Evolutionary conservation across 2,888 invertebrate genomes (phyloP).

Genomic region (Oscheius sp.): DNA sequence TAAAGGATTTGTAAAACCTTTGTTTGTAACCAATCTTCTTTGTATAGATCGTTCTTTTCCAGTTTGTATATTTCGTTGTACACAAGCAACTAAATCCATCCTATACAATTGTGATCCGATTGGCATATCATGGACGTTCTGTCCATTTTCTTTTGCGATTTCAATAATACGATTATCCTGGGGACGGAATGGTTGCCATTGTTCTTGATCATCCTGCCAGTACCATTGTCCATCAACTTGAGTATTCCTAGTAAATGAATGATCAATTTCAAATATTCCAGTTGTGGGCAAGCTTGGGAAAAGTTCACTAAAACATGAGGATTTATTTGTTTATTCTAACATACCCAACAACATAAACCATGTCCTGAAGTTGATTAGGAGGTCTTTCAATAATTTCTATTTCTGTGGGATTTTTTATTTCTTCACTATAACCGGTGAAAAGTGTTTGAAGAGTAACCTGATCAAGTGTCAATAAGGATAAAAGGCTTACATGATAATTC

Average conservation of each 20-base stretch:
- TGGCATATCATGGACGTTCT: conserved; percentile 28
- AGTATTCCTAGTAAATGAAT: conserved; percentile 61
- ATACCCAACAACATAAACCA: conserved; percentile 89
- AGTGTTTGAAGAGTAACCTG: conserved; percentile 93
- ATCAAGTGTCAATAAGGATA: too few species aligned
- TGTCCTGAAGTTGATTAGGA: conserved; percentile 95
- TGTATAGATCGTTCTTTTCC: conserved; percentile 92
- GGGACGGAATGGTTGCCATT: conserved; percentile 38
- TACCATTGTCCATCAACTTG: conserved; percentile 33
- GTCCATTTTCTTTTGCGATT: conserved; percentile 32
- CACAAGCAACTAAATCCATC: conserved; percentile 94
- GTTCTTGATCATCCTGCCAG: conserved; percentile 35
- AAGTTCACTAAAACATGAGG: conserved; percentile 84
- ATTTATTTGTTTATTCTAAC: too few species aligned
- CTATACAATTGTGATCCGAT: conserved; percentile 85
- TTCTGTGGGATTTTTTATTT: conserved; percentile 40
- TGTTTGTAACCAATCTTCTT: conserved; percentile 72
- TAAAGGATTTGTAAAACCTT: background rate
- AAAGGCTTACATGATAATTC: conserved; percentile 33
- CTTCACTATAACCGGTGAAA: conserved; percentile 82
- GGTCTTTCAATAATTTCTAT: conserved; percentile 80
- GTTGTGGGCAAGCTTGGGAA: conserved; percentile 94
- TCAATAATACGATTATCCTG: conserved; percentile 37
- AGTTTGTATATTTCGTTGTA: conserved; percentile 97
- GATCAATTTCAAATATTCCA: conserved; percentile 93